These are phyloP conservation scores for Drosophila helvetica DNA, from an alignment of 2,888 invertebrate species.

Conservation along the genomic window DNA sequence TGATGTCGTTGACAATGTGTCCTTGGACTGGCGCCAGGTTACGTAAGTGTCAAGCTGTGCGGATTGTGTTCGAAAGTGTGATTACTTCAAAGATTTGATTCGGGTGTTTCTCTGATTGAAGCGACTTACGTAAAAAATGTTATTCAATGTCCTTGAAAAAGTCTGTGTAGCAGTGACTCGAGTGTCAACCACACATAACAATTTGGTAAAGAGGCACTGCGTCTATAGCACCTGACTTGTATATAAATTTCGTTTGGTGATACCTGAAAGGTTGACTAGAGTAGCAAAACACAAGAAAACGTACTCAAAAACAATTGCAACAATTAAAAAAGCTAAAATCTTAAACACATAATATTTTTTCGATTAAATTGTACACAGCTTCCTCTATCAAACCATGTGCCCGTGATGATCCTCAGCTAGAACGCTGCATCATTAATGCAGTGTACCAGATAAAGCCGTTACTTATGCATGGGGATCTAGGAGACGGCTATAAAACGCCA, in stretches of 20 bases:
- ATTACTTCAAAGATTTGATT: neutral
- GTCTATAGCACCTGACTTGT: conserved; percentile 45
- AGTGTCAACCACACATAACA: conserved; percentile 18
- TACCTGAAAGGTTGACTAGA: conserved; percentile 38
- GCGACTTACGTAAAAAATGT: neutral
- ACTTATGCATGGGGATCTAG: conserved; percentile 81
- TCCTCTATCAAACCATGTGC: conserved; percentile 81
- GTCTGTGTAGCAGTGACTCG: neutral
- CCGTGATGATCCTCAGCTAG: conserved; percentile 82
- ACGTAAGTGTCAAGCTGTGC: conserved; percentile 52
- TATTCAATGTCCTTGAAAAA: neutral
- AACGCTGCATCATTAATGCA: conserved; percentile 81
- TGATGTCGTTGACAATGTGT: conserved; percentile 37
- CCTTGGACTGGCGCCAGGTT: conserved; percentile 58
- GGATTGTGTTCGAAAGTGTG: neutral
- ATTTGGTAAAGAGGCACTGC: conserved; percentile 8
- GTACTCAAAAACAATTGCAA: conserved; percentile 7
- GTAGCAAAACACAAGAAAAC: conserved; percentile 10
- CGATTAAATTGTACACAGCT: conserved; percentile 27
- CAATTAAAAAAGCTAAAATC: too few relatives aligned
- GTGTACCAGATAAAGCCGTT: conserved; percentile 80
- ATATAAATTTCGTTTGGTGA: conserved; percentile 51
- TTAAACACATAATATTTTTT: neutral
- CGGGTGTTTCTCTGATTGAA: neutral
- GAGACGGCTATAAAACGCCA: conserved; percentile 82